phyloP scores from a whole-genome alignment of 2,113 vertebrate genomes.

The Aphelocoma coerulescens region DNA sequence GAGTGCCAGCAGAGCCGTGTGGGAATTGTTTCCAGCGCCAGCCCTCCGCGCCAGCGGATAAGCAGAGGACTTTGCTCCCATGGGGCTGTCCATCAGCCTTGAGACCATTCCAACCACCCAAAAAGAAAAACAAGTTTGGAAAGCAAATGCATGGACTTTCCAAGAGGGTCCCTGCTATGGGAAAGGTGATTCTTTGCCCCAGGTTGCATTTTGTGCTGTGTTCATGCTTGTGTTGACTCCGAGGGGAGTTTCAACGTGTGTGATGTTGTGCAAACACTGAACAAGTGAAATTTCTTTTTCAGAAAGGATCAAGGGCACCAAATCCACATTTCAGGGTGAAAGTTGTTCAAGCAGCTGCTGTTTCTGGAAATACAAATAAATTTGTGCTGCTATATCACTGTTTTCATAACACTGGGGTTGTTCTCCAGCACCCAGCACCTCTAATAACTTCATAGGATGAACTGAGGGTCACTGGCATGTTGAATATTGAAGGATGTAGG shows the following conservation, averaged over 20 bases:
- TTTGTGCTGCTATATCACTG: fast-evolving
- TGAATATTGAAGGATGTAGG: neutral
- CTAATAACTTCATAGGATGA: neutral
- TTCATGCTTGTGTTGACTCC: fast-evolving
- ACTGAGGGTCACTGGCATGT: fast-evolving
- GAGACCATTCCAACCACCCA: neutral
- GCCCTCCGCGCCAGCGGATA: neutral
- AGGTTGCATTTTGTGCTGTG: neutral
- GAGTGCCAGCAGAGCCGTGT: neutral
- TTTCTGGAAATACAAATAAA: neutral
- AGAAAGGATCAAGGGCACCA: neutral
- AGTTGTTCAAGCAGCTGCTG: neutral
- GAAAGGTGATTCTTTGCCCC: neutral
- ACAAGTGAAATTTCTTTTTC: neutral
- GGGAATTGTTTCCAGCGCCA: neutral
- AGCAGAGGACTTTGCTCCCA: neutral
- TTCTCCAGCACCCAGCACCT: neutral
- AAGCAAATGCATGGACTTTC: neutral
- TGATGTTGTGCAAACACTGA: neutral
- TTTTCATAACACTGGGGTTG: neutral
- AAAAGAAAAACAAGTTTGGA: neutral
- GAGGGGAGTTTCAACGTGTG: fast-evolving
- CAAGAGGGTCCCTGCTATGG: neutral
- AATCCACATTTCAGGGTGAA: neutral
- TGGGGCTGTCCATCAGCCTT: neutral